phyloP scores from a whole-genome alignment of 1,140 invertebrate genomes.

The Drosophila micromelanica region DNA sequence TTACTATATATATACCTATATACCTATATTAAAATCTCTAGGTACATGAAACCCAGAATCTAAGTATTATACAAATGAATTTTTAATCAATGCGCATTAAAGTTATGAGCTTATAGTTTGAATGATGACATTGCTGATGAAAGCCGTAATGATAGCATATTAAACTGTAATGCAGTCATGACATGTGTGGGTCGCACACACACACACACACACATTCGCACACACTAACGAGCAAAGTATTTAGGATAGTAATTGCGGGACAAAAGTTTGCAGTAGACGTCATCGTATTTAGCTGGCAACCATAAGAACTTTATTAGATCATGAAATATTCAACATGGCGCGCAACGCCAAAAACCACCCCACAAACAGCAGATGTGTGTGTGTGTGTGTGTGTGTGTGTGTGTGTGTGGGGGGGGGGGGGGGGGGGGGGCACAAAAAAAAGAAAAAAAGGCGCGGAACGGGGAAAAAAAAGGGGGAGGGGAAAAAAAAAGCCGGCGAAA shows the following conservation, averaged over 20 bases:
- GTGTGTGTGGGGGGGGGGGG: slow-evolving; percentile 37
- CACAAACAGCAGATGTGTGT: slow-evolving; percentile 1
- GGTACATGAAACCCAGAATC: background rate
- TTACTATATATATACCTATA: no score
- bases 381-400: background rate
- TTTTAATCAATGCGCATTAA: slow-evolving; percentile 57
- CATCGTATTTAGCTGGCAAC: slow-evolving; percentile 36
- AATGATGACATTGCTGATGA: slow-evolving; percentile 80
- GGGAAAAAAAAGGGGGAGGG: no score
- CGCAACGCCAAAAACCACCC: slow-evolving; percentile 50
- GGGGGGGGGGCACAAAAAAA: no score
- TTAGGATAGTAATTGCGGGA: slow-evolving; percentile 46
- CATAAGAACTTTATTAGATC: slow-evolving; percentile 81
- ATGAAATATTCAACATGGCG: slow-evolving; percentile 84
- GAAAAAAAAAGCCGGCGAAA: no score
- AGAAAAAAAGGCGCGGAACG: no score
- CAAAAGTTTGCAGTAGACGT: slow-evolving; percentile 29
- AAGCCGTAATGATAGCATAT: slow-evolving; percentile 79
- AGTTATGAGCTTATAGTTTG: slow-evolving; percentile 69
- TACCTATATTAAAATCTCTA: no score
- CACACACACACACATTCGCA: slow-evolving; percentile 24
- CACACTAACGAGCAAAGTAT: slow-evolving; percentile 41
- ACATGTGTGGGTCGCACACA: slow-evolving; percentile 43
- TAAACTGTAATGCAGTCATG: slow-evolving; percentile 61
- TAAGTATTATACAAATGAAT: slow-evolving; percentile 25